Conservation (phyloP, 2,113 vertebrate species). For the Tyto alba region DNA sequence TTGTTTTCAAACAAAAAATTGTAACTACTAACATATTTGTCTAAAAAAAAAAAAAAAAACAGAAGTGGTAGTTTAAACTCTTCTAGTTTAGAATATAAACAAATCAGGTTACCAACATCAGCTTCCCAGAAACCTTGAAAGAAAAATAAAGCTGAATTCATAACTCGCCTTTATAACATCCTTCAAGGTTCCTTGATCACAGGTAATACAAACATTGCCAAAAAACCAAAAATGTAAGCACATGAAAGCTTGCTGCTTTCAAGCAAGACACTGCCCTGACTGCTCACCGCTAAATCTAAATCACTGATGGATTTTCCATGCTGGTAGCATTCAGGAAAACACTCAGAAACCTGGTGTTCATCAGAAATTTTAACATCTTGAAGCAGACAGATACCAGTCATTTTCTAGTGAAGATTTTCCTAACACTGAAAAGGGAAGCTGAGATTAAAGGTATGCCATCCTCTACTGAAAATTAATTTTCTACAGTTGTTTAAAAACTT, state of each 20-base stretch:
- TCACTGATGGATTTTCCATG: constrained; percentile 55
- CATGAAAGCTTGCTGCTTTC: background rate
- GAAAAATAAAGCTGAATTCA: background rate
- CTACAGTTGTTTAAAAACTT: constrained; percentile 59
- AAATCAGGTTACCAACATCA: background rate
- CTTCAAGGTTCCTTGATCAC: constrained; percentile 17
- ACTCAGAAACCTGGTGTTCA: constrained; percentile 36
- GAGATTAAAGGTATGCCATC: constrained; percentile 61
- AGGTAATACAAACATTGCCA: background rate
- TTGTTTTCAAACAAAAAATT: background rate
- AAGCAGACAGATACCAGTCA: constrained; percentile 42
- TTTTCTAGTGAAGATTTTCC: constrained; percentile 52
- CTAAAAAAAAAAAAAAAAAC: rapidly evolving
- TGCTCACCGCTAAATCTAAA: constrained; percentile 5
- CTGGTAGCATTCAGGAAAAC: constrained; percentile 4
- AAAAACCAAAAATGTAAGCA: background rate
- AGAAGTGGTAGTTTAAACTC: background rate
- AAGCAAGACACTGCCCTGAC: background rate
- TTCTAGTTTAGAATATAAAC: background rate
- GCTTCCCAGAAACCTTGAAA: background rate
- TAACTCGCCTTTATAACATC: background rate
- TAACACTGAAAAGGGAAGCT: constrained; percentile 51
- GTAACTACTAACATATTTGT: background rate
- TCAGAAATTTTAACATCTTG: constrained; percentile 13
- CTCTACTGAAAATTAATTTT: constrained; percentile 67